Percentiles rank a stretch among this genome's conserved stretches.
Evolutionary conservation across 2,797 vertebrate genomes (phyloP).

Genomic region (Xenops minutus): DNA sequence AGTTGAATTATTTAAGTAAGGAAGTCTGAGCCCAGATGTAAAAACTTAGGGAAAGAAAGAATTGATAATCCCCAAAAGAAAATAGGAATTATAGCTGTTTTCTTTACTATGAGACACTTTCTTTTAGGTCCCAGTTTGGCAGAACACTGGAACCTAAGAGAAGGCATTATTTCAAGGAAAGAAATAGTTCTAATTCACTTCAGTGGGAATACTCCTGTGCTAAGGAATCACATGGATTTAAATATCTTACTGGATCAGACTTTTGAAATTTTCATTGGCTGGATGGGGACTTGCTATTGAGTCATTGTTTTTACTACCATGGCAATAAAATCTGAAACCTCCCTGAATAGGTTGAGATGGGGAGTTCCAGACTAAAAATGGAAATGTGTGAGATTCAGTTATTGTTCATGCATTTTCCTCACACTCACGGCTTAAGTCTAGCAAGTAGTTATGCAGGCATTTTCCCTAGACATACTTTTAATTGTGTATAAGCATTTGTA

Average conservation of each 20-base stretch:
- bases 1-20: background rate
- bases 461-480: background rate
- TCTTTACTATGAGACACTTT: slow-evolving; percentile 30
- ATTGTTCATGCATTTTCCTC: slow-evolving; percentile 40
- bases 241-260: slow-evolving; percentile 8
- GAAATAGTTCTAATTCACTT: slow-evolving; percentile 34
- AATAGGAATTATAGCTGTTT: slow-evolving; percentile 35
- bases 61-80: background rate
- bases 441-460: background rate
- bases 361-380: slow-evolving; percentile 43
- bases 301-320: slow-evolving; percentile 43
- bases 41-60: background rate
- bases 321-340: slow-evolving; percentile 47
- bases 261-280: slow-evolving; percentile 42
- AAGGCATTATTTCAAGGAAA: background rate
- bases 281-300: background rate
- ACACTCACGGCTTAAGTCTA: background rate
- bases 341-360: background rate
- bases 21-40: background rate
- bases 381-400: slow-evolving; percentile 28
- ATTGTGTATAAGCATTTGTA: background rate
- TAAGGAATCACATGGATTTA: slow-evolving; percentile 9
- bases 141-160: background rate
- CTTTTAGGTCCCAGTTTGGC: background rate
- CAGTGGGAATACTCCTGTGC: background rate